These are phyloP conservation scores for Caenorhabditis virilis DNA, from an alignment of 2,888 invertebrate species.

Conservation along the genomic window DNA sequence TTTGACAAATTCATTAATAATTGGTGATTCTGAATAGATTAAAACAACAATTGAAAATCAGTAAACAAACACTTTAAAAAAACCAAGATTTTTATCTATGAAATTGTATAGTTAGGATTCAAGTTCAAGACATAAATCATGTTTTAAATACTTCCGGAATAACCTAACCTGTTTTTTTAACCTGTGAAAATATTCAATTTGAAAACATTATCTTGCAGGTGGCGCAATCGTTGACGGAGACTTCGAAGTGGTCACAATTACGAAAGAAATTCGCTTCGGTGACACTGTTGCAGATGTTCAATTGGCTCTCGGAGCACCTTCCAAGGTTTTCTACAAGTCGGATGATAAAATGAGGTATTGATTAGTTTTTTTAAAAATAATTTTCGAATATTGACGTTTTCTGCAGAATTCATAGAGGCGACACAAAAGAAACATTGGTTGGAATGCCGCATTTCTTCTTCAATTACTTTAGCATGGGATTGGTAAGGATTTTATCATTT, in stretches of 20 bases:
- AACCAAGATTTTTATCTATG: background rate
- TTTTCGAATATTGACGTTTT: too few relatives aligned
- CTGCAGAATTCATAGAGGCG: conserved; percentile 36
- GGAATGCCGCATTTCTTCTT: conserved; percentile 90
- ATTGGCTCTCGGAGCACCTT: conserved; percentile 87
- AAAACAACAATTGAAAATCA: too few relatives aligned
- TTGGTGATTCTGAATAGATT: too few relatives aligned
- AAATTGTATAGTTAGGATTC: too few relatives aligned
- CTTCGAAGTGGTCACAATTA: conserved; percentile 26
- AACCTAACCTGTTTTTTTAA: too few relatives aligned
- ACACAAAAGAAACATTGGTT: conserved; percentile 25
- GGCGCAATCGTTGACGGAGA: conserved; percentile 28
- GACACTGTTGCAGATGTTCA: conserved; percentile 74
- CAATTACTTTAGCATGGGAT: conserved; percentile 93
- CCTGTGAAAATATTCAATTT: background rate
- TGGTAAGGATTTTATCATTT: conserved; percentile 78
- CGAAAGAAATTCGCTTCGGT: conserved; percentile 35
- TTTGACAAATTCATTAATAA: too few relatives aligned
- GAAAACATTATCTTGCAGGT: conserved; percentile 14
- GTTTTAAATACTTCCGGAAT: too few relatives aligned
- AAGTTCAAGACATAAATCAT: too few relatives aligned
- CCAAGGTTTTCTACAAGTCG: conserved; percentile 90
- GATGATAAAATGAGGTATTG: conserved; percentile 89
- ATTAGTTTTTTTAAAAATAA: too few relatives aligned
- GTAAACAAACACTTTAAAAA: too few relatives aligned